Conservation (phyloP, 2,888 invertebrate species). For the Tetanocera ferruginea region DNA sequence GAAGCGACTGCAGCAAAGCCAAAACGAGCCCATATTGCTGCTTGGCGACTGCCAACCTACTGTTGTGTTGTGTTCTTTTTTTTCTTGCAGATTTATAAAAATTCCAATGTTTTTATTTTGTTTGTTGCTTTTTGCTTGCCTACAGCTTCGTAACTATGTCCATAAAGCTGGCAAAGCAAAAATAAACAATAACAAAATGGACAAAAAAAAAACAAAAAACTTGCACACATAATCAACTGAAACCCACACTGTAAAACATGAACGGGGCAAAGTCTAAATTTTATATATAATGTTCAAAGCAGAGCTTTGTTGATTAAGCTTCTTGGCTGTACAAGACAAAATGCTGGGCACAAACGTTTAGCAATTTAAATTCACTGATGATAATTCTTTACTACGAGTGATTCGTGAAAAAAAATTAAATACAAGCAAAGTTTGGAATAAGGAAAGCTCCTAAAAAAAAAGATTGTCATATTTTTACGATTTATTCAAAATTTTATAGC, state of each 20-base stretch:
- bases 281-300: neutral
- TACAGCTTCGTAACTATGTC: slow-evolving; percentile 13
- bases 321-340: slow-evolving; percentile 3
- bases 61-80: neutral
- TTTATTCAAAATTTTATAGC: no score
- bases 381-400: neutral
- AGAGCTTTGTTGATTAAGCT: neutral
- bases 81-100: slow-evolving; percentile 4
- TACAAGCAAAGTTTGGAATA: no score
- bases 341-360: neutral
- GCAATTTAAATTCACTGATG: neutral
- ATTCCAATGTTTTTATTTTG: slow-evolving; percentile 27
- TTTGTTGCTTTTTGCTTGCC: neutral
- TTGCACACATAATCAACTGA: slow-evolving; percentile 12
- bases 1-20: neutral
- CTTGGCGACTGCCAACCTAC: neutral
- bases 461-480: no score
- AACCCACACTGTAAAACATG: slow-evolving; percentile 36
- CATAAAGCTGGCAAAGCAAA: slow-evolving; percentile 11
- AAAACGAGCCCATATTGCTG: neutral
- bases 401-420: no score
- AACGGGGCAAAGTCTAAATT: slow-evolving; percentile 38
- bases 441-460: no score
- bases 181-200: neutral
- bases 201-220: slow-evolving; percentile 13